Percentiles rank a stretch among this genome's conserved stretches.
These are phyloP conservation scores for Trinectes maculatus DNA, from an alignment of 2,113 vertebrate genomes.

Conservation along the genomic window DNA sequence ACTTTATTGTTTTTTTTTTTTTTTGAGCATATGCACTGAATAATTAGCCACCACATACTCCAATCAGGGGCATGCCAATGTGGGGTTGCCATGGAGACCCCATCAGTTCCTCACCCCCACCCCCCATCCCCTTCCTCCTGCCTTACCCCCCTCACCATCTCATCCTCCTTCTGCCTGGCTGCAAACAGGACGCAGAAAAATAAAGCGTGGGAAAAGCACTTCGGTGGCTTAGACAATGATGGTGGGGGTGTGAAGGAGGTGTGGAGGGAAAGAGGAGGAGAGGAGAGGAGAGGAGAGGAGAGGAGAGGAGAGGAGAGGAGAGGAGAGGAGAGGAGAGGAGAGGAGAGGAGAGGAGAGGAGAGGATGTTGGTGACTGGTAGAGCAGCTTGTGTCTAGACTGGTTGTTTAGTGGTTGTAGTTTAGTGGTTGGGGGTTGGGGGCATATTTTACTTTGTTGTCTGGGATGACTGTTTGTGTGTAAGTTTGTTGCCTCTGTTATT, in stretches of 20 bases:
- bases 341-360: background rate
- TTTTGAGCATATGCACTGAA: constrained; percentile 80
- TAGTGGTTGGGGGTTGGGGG: constrained; percentile 36
- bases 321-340: background rate
- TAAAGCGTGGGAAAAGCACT: constrained; percentile 80
- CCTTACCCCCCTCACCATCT: constrained; percentile 12
- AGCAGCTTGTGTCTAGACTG: constrained; percentile 73
- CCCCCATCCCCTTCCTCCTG: background rate
- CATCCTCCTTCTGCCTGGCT: constrained; percentile 49
- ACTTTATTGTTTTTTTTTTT: constrained; percentile 80
- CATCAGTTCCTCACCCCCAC: constrained; percentile 60
- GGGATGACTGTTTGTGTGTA: constrained; percentile 21
- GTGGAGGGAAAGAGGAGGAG: background rate
- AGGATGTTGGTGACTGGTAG: constrained; percentile 2
- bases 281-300: constrained; percentile 1
- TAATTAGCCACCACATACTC: constrained; percentile 79
- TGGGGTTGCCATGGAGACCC: constrained; percentile 76
- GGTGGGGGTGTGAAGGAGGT: constrained; percentile 22
- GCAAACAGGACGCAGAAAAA: constrained; percentile 75
- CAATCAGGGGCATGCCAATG: constrained; percentile 80
- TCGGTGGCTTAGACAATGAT: constrained; percentile 73
- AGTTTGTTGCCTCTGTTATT: constrained; percentile 12
- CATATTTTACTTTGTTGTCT: constrained; percentile 54
- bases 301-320: background rate
- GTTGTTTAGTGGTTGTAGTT: constrained; percentile 61